Evolutionary conservation across 2,797 vertebrate species (phyloP), one percentile per base, ranked within the genome.

Genomic region (Rhyacichthys aspro): DNA sequence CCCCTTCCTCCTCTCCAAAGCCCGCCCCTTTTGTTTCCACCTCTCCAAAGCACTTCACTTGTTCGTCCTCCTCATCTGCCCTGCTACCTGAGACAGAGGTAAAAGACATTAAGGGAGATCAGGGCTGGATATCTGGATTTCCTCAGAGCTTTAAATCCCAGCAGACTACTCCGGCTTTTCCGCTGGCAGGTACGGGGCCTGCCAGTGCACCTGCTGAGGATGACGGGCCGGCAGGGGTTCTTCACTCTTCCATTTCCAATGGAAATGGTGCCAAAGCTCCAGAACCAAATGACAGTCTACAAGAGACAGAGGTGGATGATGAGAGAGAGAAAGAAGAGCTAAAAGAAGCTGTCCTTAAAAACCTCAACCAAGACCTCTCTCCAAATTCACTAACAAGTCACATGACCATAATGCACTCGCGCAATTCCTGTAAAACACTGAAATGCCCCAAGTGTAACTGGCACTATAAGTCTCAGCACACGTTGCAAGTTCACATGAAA

Each of bases 391-490:
- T 91, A 76, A 91, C 84, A 36, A 90, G 86, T 84, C 90, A 99
- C 90, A 95, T 97, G 94, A 96, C 96, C 87, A 95, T 97, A 94
- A 95, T 98, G 93, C 98, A 99, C 92, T 98, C 98, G 42, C 95
- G 97, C 57, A 99, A 98, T 91, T 99, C 98, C 19, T 99, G 98
- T 82, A 99, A 99, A 92, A 99, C 98, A 1, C 95, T 99, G 73
- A 99, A 99, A 94, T 99, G 98, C 91, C 98, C 98, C 86, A 98
- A 99, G 93, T 99, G 98, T 88, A 99, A 99, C 92, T 99, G 98
- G 98, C 98, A 99, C 93, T 99, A 99, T 78, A 99, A 99, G 91
- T 99, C 98, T 91, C 98, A 99, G 92, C 98, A 99, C 89, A 99
- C 98, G 0, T 93, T 99, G 74, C 97, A 99, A 90, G 95, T 95